These are phyloP conservation scores for Actinemys pallida DNA, from an alignment of 2,113 vertebrate species.

Conservation along the genomic window DNA sequence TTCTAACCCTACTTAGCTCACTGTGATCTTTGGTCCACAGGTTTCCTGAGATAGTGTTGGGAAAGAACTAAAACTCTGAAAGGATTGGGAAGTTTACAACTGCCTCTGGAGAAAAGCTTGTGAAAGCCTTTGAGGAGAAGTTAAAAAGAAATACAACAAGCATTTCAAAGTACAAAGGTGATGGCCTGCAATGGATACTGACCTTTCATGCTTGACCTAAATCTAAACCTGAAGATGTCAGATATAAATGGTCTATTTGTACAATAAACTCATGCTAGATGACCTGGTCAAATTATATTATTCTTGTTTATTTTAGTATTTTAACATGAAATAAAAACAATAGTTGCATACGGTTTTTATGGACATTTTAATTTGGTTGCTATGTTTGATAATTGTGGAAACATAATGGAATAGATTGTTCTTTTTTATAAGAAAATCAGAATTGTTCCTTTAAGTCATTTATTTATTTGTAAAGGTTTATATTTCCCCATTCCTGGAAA, in stretches of 20 bases:
- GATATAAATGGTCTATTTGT: neutral
- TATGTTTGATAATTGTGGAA: neutral
- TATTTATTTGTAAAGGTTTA: neutral
- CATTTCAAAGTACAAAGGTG: neutral
- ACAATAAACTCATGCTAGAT: neutral
- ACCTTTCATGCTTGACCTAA: conserved; percentile 1
- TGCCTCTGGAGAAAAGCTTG: neutral
- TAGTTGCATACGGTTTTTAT: neutral
- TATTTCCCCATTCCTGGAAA: neutral
- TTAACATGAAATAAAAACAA: neutral
- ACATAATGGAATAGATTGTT: neutral
- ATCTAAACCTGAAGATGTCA: neutral
- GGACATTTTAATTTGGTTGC: neutral
- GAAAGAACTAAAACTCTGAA: neutral
- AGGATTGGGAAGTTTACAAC: neutral
- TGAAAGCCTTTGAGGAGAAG: neutral
- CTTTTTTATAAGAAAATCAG: neutral
- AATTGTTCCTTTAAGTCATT: neutral
- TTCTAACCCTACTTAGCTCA: neutral
- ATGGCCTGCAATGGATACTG: neutral
- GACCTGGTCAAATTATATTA: neutral
- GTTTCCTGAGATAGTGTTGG: neutral
- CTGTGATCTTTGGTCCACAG: neutral
- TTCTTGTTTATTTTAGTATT: neutral
- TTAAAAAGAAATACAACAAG: neutral